These are phyloP conservation scores for Stenichneumon culpator DNA, from an alignment of 2,888 invertebrate species.

Conservation along the genomic window DNA sequence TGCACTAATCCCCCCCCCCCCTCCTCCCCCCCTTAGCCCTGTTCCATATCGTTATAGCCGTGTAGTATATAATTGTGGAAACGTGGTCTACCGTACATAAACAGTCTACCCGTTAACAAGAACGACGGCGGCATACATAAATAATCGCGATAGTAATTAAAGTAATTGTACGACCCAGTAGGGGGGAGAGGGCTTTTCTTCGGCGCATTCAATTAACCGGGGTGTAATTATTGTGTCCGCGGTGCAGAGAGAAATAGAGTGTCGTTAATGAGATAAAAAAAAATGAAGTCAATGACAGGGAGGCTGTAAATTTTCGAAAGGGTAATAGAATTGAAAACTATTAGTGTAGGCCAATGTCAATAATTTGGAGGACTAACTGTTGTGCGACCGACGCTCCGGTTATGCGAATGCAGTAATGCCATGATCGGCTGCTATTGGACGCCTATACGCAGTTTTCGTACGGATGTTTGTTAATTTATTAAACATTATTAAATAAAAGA, in stretches of 20 bases:
- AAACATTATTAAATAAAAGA: no score
- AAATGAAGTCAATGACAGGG: neutral
- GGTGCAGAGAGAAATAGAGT: neutral
- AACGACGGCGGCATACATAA: neutral
- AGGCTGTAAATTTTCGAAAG: neutral
- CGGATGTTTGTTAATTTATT: no score
- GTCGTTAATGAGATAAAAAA: neutral
- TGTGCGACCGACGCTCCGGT: constrained; percentile 17
- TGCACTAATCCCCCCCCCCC: neutral
- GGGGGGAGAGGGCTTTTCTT: neutral
- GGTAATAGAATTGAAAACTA: neutral
- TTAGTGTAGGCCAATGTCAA: constrained; percentile 22
- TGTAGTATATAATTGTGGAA: constrained; percentile 18
- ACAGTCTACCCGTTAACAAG: constrained; percentile 24
- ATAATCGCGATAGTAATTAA: constrained; percentile 41
- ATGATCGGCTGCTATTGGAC: neutral
- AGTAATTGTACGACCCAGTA: constrained; percentile 22
- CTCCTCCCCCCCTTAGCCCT: neutral
- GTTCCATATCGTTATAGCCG: neutral
- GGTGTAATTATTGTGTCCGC: constrained; percentile 23
- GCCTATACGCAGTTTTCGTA: neutral
- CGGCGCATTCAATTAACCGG: constrained; percentile 1
- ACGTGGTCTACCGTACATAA: constrained; percentile 23
- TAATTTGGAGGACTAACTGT: constrained; percentile 37
- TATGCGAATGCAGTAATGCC: constrained; percentile 21